Conservation (phyloP, 2,888 invertebrate genomes). For the Cerceris ruficornis region DNA sequence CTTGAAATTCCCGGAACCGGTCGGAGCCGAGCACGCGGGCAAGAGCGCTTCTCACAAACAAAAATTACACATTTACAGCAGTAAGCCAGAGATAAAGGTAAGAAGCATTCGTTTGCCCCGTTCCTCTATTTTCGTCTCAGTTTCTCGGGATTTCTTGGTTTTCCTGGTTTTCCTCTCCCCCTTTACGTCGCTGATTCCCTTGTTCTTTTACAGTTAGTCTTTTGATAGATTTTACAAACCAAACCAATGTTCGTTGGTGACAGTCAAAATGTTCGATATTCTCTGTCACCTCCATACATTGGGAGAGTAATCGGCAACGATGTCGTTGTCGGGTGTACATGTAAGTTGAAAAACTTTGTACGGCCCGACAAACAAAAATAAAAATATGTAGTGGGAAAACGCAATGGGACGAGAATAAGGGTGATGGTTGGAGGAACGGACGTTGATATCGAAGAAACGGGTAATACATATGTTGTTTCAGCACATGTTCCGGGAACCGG, state of each 20-base stretch:
- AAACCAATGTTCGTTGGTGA: constrained; percentile 79
- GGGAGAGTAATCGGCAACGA: constrained; percentile 69
- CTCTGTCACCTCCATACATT: constrained; percentile 79
- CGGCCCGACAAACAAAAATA: too few species aligned
- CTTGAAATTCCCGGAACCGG: constrained; percentile 85
- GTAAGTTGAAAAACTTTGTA: too few species aligned
- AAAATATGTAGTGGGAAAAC: too few species aligned
- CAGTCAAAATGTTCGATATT: constrained; percentile 60
- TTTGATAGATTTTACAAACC: constrained; percentile 25
- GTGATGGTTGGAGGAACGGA: too few species aligned
- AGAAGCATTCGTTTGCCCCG: too few species aligned
- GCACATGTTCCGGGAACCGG: constrained; percentile 96
- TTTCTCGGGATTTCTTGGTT: too few species aligned
- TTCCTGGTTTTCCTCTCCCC: too few species aligned
- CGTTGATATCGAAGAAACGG: too few species aligned
- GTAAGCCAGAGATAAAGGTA: constrained; percentile 86
- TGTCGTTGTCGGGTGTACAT: constrained; percentile 8
- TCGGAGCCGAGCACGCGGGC: constrained; percentile 68
- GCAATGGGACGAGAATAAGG: too few species aligned
- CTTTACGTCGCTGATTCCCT: too few species aligned
- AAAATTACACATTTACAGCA: constrained; percentile 79
- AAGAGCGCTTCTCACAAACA: constrained; percentile 72
- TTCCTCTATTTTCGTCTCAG: too few species aligned
- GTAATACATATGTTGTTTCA: constrained; percentile 65
- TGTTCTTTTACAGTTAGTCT: too few species aligned